Evolutionary conservation across 2,888 invertebrate species (phyloP).

Genomic region (Thecocarcelia acutangulata): DNA sequence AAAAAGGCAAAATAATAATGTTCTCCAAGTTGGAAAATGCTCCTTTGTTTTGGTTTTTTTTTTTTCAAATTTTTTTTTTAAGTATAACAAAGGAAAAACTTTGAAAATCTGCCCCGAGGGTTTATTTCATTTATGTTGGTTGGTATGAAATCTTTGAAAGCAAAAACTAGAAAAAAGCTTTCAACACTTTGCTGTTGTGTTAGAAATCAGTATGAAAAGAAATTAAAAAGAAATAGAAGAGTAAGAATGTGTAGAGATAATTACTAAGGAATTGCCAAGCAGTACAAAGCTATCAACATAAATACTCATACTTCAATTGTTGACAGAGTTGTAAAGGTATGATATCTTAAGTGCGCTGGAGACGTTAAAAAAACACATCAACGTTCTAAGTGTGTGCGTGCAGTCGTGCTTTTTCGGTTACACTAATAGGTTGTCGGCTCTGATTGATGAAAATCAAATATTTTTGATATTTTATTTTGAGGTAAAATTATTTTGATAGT

Average conservation of each 20-base stretch:
- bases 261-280: constrained; percentile 55
- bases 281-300: neutral
- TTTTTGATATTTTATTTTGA: too few species aligned
- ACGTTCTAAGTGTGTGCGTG: too few species aligned
- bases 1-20: constrained; percentile 10
- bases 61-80: constrained; percentile 53
- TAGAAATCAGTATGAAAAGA: constrained; percentile 51
- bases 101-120: constrained; percentile 53
- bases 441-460: too few species aligned
- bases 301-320: neutral
- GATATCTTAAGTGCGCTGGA: neutral
- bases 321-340: constrained; percentile 9
- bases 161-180: constrained; percentile 38
- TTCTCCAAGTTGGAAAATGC: constrained; percentile 12
- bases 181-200: constrained; percentile 42
- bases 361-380: too few species aligned
- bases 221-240: neutral
- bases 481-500: too few species aligned
- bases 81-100: constrained; percentile 55
- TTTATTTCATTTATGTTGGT: constrained; percentile 29
- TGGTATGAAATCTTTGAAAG: constrained; percentile 1
- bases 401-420: too few species aligned
- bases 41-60: constrained; percentile 12
- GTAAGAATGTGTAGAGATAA: constrained; percentile 45
- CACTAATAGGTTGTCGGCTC: too few species aligned